Percentiles rank a stretch among this genome's conserved stretches.
Evolutionary conservation across 2,113 vertebrate genomes (phyloP).

Genomic region (Himantopus leucocephalus): DNA sequence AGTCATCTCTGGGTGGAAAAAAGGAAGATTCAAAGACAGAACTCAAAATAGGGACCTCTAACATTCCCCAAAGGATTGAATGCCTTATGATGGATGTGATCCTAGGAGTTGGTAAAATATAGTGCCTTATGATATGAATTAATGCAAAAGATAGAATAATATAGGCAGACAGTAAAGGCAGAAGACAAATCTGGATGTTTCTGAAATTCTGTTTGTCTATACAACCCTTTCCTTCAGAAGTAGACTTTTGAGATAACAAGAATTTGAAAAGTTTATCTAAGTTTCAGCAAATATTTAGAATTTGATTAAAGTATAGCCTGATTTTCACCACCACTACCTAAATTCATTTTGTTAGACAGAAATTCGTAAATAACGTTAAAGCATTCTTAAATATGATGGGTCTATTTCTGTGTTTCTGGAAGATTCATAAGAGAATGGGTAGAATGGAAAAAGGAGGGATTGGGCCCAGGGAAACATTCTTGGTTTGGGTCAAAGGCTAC

Average conservation of each 20-base stretch:
- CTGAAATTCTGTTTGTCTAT: background rate
- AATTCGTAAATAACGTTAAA: background rate
- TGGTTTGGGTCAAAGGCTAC: background rate
- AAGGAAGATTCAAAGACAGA: background rate
- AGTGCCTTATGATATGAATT: background rate
- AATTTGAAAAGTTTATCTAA: background rate
- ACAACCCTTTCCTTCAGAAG: background rate
- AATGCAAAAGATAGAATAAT: background rate
- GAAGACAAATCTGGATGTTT: background rate
- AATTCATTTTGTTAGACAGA: background rate
- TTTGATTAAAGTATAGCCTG: background rate
- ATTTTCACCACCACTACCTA: background rate
- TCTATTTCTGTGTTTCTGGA: background rate
- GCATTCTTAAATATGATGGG: background rate
- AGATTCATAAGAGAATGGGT: background rate
- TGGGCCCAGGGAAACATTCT: background rate
- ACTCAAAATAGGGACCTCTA: background rate
- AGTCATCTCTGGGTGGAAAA: background rate
- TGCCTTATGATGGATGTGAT: background rate
- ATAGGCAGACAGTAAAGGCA: background rate
- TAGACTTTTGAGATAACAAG: background rate
- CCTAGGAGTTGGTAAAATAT: background rate
- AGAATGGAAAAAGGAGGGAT: background rate
- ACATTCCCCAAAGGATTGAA: background rate
- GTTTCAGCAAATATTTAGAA: background rate